Evolutionary conservation across 2,888 invertebrate genomes (phyloP).

Genomic region (Gasteruption jaculator): DNA sequence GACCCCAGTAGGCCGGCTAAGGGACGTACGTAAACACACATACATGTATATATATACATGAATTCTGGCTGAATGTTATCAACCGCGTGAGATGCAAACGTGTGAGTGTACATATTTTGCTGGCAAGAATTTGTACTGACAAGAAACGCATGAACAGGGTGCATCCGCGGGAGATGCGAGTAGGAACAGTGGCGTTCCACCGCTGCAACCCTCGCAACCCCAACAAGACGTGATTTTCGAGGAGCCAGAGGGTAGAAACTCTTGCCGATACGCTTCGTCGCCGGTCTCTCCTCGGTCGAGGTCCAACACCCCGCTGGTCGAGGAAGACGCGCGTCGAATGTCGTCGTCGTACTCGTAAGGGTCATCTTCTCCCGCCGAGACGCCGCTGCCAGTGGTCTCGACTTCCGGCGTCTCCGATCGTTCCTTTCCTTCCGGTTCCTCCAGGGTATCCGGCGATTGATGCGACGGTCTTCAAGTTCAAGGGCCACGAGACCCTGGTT

Average conservation of each 20-base stretch:
- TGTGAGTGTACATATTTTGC: too few species aligned
- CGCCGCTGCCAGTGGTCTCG: conserved; percentile 15
- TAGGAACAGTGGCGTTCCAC: conserved; percentile 41
- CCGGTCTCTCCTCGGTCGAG: conserved; percentile 6
- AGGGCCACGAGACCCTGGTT: conserved; percentile 17
- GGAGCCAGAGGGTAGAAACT: conserved; percentile 21
- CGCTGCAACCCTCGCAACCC: conserved; percentile 35
- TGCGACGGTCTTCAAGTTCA: conserved; percentile 6
- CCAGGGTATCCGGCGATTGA: conserved; percentile 12
- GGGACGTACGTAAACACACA: too few species aligned
- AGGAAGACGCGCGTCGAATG: conserved; percentile 34
- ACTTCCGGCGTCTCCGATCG: conserved; percentile 9
- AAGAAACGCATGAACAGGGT: conserved; percentile 37
- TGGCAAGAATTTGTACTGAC: conserved; percentile 36
- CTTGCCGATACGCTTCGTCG: conserved; percentile 5
- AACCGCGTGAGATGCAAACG: too few species aligned
- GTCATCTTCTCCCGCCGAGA: conserved; percentile 43
- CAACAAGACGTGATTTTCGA: conserved; percentile 34
- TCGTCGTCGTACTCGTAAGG: conserved; percentile 54
- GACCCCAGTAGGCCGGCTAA: too few species aligned
- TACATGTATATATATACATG: too few species aligned
- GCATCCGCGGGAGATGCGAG: conserved; percentile 39
- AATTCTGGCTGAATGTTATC: too few species aligned
- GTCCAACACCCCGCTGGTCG: too few species aligned
- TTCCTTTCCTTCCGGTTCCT: conserved; percentile 27